These are phyloP conservation scores for Astropecten irregularis DNA, from an alignment of 53 echinoderm and acorn worm species.

Conservation along the genomic window DNA sequence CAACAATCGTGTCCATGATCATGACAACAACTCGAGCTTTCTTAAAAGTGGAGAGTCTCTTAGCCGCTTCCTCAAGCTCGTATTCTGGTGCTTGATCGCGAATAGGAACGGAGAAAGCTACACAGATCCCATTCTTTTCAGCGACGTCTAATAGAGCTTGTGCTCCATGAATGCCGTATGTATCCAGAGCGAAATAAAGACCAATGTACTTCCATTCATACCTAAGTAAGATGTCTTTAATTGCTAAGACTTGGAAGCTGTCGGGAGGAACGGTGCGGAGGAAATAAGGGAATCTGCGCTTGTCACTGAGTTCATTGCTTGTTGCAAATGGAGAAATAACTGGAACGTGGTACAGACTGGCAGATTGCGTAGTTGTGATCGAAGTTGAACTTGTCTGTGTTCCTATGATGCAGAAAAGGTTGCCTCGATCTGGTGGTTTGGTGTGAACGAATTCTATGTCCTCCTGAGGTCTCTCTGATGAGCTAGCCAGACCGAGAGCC, in stretches of 20 bases:
- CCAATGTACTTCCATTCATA: conserved; percentile 56
- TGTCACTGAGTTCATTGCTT: conserved; percentile 54
- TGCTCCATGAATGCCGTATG: conserved; percentile 63
- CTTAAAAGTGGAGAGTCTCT: not conserved
- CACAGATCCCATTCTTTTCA: conserved; percentile 22
- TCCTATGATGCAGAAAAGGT: conserved; percentile 37
- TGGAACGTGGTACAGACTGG: conserved; percentile 40
- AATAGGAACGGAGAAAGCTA: conserved; percentile 30
- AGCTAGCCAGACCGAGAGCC: conserved; percentile 19
- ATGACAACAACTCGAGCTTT: conserved; percentile 33
- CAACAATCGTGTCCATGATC: not conserved
- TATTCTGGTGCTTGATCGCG: not conserved
- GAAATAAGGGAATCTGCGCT: conserved; percentile 50
- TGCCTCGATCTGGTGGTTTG: not conserved
- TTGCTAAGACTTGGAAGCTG: conserved; percentile 40
- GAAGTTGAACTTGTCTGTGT: conserved; percentile 36
- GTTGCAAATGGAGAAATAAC: conserved; percentile 53
- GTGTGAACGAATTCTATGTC: conserved; percentile 29
- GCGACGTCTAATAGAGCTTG: conserved; percentile 15
- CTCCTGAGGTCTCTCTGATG: conserved; percentile 23
- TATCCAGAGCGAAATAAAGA: conserved; percentile 9
- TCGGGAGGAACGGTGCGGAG: conserved; percentile 61
- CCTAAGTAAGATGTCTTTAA: conserved; percentile 40
- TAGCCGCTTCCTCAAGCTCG: conserved; percentile 5
- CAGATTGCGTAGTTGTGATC: conserved; percentile 33